These are phyloP conservation scores for Diplosoma virens DNA, from an alignment of 23 tunicate genomes.

Conservation along the genomic window DNA sequence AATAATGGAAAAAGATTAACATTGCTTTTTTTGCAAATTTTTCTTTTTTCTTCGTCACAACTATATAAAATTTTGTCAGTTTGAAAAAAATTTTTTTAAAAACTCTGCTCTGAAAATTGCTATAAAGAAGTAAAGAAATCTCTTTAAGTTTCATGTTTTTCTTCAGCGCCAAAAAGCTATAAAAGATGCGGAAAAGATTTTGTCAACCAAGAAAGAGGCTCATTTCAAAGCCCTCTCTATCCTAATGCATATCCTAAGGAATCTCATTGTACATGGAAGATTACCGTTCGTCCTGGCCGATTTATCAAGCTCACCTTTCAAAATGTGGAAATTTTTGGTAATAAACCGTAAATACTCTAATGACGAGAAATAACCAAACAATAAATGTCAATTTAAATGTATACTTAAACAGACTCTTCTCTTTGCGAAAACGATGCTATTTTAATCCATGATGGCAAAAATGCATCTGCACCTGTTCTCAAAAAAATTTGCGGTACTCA, in stretches of 20 bases:
- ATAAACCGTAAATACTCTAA: slow-evolving; percentile 4
- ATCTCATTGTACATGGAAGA: slow-evolving; percentile 95
- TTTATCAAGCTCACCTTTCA: slow-evolving; percentile 60
- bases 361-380: neutral
- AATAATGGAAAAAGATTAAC: too few relatives aligned
- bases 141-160: too few relatives aligned
- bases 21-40: too few relatives aligned
- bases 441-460: slow-evolving; percentile 71
- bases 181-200: slow-evolving; percentile 92
- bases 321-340: slow-evolving; percentile 68
- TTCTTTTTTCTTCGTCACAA: too few relatives aligned
- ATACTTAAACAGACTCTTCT: slow-evolving; percentile 44
- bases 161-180: slow-evolving; percentile 42
- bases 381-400: too few relatives aligned
- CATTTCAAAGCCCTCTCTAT: slow-evolving; percentile 70
- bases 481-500: slow-evolving; percentile 73
- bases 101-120: too few relatives aligned
- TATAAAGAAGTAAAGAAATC: too few relatives aligned
- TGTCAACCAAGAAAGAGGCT: slow-evolving; percentile 45
- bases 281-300: slow-evolving; percentile 58
- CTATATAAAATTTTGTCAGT: too few relatives aligned
- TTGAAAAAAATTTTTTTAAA: too few relatives aligned
- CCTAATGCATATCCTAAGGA: slow-evolving; percentile 75
- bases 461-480: slow-evolving; percentile 60
- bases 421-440: slow-evolving; percentile 92